A percentile compares a stretch with the other conserved stretches of the same genome.
Conservation (phyloP, 2,888 invertebrate genomes). For the Cataglyphis cursor region DNA sequence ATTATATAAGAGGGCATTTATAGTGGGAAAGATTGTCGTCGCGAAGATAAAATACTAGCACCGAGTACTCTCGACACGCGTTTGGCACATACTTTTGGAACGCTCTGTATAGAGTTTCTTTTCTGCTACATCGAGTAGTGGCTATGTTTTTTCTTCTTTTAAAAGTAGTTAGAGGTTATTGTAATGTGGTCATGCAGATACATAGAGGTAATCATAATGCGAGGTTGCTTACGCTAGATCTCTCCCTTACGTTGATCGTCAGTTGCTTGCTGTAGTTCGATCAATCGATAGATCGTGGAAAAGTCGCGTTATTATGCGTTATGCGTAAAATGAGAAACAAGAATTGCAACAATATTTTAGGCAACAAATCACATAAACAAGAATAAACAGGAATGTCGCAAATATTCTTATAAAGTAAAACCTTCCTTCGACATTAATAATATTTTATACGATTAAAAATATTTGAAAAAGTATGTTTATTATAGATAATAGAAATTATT, state of each 20-base stretch:
- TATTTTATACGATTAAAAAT: conserved; percentile 15
- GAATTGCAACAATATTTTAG: conserved; percentile 25
- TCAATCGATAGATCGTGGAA: conserved; percentile 53
- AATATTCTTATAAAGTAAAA: conserved; percentile 36
- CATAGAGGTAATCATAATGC: conserved; percentile 76
- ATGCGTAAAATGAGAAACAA: conserved; percentile 31
- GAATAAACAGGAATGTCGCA: background rate
- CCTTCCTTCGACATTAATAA: conserved; percentile 16
- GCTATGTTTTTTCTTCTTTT: conserved; percentile 40
- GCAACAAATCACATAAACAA: conserved; percentile 25
- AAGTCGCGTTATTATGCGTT: conserved; percentile 28
- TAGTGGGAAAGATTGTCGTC: conserved; percentile 39
- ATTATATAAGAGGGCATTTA: conserved; percentile 8
- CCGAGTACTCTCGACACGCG: conserved; percentile 1
- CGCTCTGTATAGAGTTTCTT: conserved; percentile 47
- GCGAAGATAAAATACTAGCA: conserved; percentile 20
- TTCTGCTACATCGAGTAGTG: conserved; percentile 50
- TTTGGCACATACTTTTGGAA: conserved; percentile 54
- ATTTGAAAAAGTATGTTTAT: background rate
- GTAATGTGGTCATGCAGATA: conserved; percentile 67
- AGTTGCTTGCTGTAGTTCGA: conserved; percentile 46
- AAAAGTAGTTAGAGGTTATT: conserved; percentile 59
- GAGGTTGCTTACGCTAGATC: conserved; percentile 67
- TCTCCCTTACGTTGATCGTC: conserved; percentile 47
- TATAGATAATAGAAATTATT: conserved; percentile 23